Percentiles rank a stretch among this genome's conserved stretches.
These are phyloP conservation scores for Myocastor coypus DNA, from an alignment of 2,113 vertebrate species.

Conservation along the genomic window DNA sequence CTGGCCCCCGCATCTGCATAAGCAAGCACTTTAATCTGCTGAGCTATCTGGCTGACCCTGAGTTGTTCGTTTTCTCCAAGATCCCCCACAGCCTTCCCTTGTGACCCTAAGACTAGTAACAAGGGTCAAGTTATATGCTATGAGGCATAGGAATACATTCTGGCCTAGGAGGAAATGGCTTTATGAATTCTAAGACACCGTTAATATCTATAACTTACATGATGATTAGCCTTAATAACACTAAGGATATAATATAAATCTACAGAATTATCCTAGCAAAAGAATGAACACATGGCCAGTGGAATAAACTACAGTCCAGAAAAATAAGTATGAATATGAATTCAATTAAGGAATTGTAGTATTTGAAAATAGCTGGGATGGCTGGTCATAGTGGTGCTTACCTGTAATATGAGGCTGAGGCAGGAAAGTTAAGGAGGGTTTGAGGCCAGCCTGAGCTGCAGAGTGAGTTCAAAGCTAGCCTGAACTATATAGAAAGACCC, in stretches of 20 bases:
- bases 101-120: not conserved
- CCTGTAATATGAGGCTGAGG: not conserved
- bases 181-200: not conserved
- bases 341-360: not conserved
- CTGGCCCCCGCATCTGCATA: too few species aligned
- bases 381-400: not conserved
- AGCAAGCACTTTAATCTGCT: too few species aligned
- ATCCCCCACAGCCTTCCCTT: not conserved
- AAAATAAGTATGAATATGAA: not conserved
- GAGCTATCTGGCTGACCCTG: too few species aligned
- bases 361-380: not conserved
- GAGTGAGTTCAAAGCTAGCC: not conserved
- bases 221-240: not conserved
- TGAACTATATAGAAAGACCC: not conserved
- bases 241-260: not conserved
- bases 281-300: not conserved
- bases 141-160: not conserved
- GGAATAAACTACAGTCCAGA: not conserved
- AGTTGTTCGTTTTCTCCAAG: not conserved
- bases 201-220: not conserved
- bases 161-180: not conserved
- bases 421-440: not conserved
- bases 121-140: not conserved
- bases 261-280: not conserved
- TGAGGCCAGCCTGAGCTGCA: not conserved